These are phyloP conservation scores for Polydrusus cervinus DNA, from an alignment of 2,888 invertebrate genomes.

Conservation along the genomic window DNA sequence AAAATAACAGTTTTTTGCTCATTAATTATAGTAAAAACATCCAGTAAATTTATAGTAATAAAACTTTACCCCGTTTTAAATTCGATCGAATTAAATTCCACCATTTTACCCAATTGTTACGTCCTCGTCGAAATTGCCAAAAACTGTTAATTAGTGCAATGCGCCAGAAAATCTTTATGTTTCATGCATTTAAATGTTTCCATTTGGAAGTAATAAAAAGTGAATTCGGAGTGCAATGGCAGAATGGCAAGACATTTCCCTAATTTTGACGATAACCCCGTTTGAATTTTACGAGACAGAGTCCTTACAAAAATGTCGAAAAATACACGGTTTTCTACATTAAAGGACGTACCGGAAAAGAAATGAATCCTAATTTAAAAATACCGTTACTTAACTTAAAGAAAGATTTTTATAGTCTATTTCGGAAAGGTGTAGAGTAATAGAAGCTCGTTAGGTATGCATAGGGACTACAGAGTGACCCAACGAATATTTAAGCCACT, in stretches of 20 bases:
- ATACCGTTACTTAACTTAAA: no score
- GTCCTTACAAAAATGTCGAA: no score
- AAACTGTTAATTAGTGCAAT: slow-evolving; percentile 50
- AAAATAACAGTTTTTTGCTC: no score
- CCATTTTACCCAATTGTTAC: slow-evolving; percentile 44
- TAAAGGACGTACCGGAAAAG: no score
- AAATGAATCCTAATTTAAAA: no score
- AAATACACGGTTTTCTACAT: no score
- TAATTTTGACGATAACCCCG: slow-evolving; percentile 29
- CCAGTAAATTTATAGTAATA: neutral
- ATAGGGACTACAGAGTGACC: no score
- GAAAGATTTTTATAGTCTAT: no score
- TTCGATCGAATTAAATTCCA: slow-evolving; percentile 30
- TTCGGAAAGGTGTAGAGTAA: no score
- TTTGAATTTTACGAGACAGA: slow-evolving; percentile 10
- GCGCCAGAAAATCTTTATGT: slow-evolving; percentile 43
- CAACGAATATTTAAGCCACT: no score
- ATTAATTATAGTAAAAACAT: neutral
- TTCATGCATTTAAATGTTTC: slow-evolving; percentile 52
- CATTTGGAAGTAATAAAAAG: slow-evolving; percentile 43
- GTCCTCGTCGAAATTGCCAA: slow-evolving; percentile 43
- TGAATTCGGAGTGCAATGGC: slow-evolving; percentile 35
- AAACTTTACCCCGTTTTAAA: slow-evolving; percentile 28
- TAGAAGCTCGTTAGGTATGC: no score
- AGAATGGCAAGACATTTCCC: slow-evolving; percentile 22